Base-by-base conservation (phyloP, 2,797 vertebrate genomes). In the Eurystomus glaucurus region DNA sequence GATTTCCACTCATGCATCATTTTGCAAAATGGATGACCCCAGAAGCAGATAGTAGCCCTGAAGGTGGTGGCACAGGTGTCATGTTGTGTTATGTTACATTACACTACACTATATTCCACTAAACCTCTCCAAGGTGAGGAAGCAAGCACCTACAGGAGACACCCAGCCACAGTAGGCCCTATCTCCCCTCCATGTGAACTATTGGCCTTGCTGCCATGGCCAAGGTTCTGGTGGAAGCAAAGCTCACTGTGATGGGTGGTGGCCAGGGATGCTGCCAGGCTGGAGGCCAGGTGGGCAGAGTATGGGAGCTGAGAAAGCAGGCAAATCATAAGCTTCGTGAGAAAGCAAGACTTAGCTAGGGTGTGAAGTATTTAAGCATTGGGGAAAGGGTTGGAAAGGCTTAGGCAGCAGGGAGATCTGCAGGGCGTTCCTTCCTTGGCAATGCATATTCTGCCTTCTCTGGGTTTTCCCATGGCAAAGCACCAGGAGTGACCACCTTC, bases 251-350 rank as follows among this genome's bases (percentile, higher is more conserved):
- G 50, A 31, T 10, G 10, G 8, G 8, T n/a, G 16, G 37, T 87
- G 61, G n/a, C 19, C 37, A 77, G 22, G 28, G 46, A 70, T 41
- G 31, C 29, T n/a, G 65, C 37, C 35, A 55, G 37, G 39, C 18
- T 54, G 10, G 9, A 76, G 17, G 31, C 7, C 29, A 35, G 14
- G 10, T 51, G 28, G 37, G 14, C 14, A 72, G 21, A 17, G 13
- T 9, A 22, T 11, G 14, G 28, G 1, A 1, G 2, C 2, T 12
- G 4, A 11, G 7, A 61, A 71, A 51, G 20, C 9, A 3, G 29
- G 6, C 8, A 81, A 46, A 74, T 54, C 10, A 31, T 8, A 64
- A 60, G 10, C 23, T 28, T 10, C 3, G 5, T 50, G 21, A 75
- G 45, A 62, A 54, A 58, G 43, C 5, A 87, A 43, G 29, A 28